Percentiles rank a stretch among this genome's conserved stretches.
phyloP scores from a whole-genome alignment of 2,888 invertebrate species.

The Elysia crispata region DNA sequence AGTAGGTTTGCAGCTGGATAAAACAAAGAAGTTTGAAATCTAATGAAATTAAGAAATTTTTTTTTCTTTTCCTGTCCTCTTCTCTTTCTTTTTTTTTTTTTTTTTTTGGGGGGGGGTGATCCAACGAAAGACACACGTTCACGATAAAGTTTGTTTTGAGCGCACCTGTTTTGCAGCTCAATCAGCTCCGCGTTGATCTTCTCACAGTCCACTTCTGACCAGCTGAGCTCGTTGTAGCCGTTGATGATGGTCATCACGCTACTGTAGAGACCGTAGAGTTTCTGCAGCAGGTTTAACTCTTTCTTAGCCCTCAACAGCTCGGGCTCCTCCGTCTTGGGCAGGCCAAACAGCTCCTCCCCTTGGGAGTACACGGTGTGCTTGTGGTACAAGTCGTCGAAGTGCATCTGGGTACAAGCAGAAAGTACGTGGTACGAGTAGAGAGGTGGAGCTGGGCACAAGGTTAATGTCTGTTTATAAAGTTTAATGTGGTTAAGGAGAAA shows the following conservation, averaged over 20 bases:
- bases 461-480: no score
- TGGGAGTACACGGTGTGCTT: conserved; percentile 74
- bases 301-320: conserved; percentile 69
- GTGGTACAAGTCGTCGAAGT: conserved; percentile 75
- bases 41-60: no score
- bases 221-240: conserved; percentile 75
- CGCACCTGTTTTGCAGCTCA: conserved; percentile 75
- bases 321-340: conserved; percentile 74
- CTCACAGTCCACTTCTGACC: conserved; percentile 76
- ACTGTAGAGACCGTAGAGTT: conserved; percentile 75
- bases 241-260: conserved; percentile 74
- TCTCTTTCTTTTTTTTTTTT: no score
- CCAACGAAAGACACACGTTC: no score
- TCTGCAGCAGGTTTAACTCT: conserved; percentile 75
- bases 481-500: no score
- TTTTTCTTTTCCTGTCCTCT: not conserved
- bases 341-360: conserved; percentile 76
- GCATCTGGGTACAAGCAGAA: conserved; percentile 58
- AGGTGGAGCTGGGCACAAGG: no score
- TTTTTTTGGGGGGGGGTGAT: no score
- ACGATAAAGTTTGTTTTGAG: no score
- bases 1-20: no score
- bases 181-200: conserved; percentile 73
- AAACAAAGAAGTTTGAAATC: no score
- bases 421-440: not conserved